Evolutionary conservation across 2,888 invertebrate genomes (phyloP), one percentile per base, ranked within the genome.

Genomic region (Argyresthia albistria): DNA sequence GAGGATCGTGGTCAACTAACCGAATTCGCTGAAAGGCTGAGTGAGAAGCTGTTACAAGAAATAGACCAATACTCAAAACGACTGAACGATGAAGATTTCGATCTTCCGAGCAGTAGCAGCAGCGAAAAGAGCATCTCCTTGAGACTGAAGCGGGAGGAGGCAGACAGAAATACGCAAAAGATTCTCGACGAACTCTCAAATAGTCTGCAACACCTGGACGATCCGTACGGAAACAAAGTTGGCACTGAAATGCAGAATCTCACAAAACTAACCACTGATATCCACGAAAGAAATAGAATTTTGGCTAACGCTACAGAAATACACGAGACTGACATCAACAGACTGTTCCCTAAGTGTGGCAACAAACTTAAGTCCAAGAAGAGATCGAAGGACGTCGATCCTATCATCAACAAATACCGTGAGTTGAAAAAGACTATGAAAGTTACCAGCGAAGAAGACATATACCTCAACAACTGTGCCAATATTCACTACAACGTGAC

Each of bases 11-110:
- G 90, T 57, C 91, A 91, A 62, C 82, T 95, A 56, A 92, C 92
- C 1, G 93, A 94, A 63, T 94, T 95, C 64, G 94, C 95, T 1
- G 95, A 95, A 66, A 92, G 93, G 67, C 79, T 95, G n/a, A 93
- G 93, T 66, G 94, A 94, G 66, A 94, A 94, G 69, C 79, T 95
- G 56, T 88, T 94, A 53, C 91, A 93, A 58, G 94, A 95, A 76
- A 91, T 95, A 57, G 94, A 95, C 66, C 90, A 88, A 66, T 88
- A 88, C 61, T 88, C 88, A 37, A 88, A 88, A 63, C 69, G 86
- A 49, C 86, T 88, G 35, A 88, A 80, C 51, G 89, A 89, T 62
- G 87, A 88, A 58, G 88, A 88, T 60, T 88, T 88, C 52, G 88
- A 88, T 63, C 65, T 88, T 50, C 84, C 86, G 1, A 87, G 87